Evolutionary conservation across 2,888 invertebrate genomes (phyloP).

Genomic region (Spilarctia lutea): DNA sequence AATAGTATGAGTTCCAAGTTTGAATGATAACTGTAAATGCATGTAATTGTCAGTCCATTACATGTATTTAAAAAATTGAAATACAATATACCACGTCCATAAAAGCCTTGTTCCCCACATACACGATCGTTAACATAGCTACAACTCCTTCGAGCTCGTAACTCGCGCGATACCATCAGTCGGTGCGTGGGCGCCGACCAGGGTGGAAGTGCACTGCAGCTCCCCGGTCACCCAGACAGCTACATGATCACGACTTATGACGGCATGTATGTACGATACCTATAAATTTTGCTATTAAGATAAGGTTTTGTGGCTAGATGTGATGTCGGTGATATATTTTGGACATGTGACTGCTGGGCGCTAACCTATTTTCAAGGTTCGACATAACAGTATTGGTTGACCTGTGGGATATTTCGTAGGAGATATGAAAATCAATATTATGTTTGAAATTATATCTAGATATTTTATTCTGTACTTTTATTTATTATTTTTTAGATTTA

Average conservation of each 20-base stretch:
- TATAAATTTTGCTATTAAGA: slow-evolving; percentile 67
- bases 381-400: neutral
- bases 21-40: neutral
- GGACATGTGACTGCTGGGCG: slow-evolving; percentile 19
- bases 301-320: slow-evolving; percentile 54
- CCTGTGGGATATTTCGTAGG: neutral
- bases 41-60: too few species aligned
- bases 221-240: slow-evolving; percentile 36
- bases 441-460: neutral
- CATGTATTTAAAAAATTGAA: neutral
- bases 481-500: neutral
- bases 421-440: neutral
- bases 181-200: slow-evolving; percentile 52
- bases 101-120: slow-evolving; percentile 26
- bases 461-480: neutral
- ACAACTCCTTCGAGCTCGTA: slow-evolving; percentile 60
- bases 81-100: slow-evolving; percentile 29
- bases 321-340: slow-evolving; percentile 37
- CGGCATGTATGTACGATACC: slow-evolving; percentile 52
- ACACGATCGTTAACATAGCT: slow-evolving; percentile 51
- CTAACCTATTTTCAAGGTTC: slow-evolving; percentile 15
- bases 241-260: slow-evolving; percentile 66
- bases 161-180: slow-evolving; percentile 61
- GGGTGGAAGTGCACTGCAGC: slow-evolving; percentile 45
- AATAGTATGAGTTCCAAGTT: neutral